Percentiles rank a stretch among this genome's conserved stretches.
Evolutionary conservation across 2,888 invertebrate species (phyloP).

Genomic region (Melinaea marsaeus): DNA sequence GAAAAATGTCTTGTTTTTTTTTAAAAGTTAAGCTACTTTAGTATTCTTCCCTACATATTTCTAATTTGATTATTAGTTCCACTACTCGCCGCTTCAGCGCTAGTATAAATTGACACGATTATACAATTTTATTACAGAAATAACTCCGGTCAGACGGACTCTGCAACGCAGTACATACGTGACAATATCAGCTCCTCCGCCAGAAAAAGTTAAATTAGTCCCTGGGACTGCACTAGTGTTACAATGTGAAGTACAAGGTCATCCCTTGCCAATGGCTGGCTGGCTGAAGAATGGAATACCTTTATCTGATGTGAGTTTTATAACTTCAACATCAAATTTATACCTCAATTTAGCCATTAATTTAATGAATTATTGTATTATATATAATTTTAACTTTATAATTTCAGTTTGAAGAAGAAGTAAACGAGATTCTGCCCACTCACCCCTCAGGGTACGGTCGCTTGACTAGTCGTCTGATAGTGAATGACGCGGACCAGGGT

Average conservation of each 20-base stretch:
- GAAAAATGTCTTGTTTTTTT: conserved; percentile 8
- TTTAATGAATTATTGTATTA: no score
- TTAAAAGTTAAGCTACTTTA: neutral
- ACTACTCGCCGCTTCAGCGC: neutral
- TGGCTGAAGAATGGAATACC: conserved; percentile 87
- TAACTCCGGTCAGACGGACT: conserved; percentile 32
- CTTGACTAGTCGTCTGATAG: conserved; percentile 83
- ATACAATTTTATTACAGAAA: conserved; percentile 38
- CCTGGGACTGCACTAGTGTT: conserved; percentile 80
- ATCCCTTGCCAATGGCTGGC: conserved; percentile 86
- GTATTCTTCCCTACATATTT: neutral
- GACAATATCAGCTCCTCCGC: conserved; percentile 76
- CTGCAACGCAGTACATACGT: conserved; percentile 62
- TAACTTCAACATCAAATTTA: neutral
- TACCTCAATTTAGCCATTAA: neutral
- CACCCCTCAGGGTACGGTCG: conserved; percentile 76
- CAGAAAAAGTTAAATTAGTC: conserved; percentile 66
- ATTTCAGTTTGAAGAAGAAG: conserved; percentile 77
- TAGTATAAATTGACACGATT: neutral
- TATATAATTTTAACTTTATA: no score
- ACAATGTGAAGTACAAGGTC: conserved; percentile 86
- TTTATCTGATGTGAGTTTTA: conserved; percentile 77
- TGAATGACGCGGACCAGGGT: conserved; percentile 83
- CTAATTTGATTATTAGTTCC: neutral
- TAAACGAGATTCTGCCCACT: conserved; percentile 78